phyloP scores from a whole-genome alignment of 1,140 invertebrate species.

The Pogonomyrmex barbatus region DNA sequence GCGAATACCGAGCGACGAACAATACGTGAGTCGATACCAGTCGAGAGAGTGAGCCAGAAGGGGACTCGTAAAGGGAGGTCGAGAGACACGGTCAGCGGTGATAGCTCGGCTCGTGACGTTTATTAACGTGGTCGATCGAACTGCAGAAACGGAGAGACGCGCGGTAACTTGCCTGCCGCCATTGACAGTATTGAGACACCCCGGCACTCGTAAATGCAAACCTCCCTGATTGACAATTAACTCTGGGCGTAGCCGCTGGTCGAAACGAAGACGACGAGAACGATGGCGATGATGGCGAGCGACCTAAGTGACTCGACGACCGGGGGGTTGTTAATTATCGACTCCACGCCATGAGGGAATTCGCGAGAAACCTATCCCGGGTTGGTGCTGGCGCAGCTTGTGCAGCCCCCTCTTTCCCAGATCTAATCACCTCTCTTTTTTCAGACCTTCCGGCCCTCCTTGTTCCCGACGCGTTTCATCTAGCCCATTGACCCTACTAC shows the following conservation, averaged over 20 bases:
- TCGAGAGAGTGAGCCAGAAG: background rate
- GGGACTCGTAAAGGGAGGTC: conserved; percentile 12
- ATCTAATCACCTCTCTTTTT: conserved; percentile 83
- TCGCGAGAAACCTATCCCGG: conserved; percentile 54
- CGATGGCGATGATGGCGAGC: conserved; percentile 18
- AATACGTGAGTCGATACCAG: conserved; percentile 63
- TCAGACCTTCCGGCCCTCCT: conserved; percentile 67
- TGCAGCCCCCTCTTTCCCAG: conserved; percentile 68
- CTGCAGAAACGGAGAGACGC: background rate
- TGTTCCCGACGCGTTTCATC: conserved; percentile 82
- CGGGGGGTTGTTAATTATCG: conserved; percentile 84
- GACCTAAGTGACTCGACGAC: conserved; percentile 71
- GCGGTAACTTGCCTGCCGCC: background rate
- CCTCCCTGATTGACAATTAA: conserved; percentile 80
- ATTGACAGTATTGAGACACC: background rate
- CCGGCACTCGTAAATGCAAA: conserved; percentile 73
- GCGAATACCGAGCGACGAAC: conserved; percentile 54
- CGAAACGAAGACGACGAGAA: conserved; percentile 42
- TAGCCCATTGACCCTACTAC: conserved; percentile 21
- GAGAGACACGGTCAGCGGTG: conserved; percentile 57
- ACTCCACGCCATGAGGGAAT: conserved; percentile 72
- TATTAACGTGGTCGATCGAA: conserved; percentile 61
- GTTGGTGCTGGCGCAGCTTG: conserved; percentile 61
- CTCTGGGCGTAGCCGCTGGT: conserved; percentile 17
- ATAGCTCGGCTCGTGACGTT: conserved; percentile 63